phyloP scores from a whole-genome alignment of 2,888 invertebrate genomes.

The Tinea trinotella region DNA sequence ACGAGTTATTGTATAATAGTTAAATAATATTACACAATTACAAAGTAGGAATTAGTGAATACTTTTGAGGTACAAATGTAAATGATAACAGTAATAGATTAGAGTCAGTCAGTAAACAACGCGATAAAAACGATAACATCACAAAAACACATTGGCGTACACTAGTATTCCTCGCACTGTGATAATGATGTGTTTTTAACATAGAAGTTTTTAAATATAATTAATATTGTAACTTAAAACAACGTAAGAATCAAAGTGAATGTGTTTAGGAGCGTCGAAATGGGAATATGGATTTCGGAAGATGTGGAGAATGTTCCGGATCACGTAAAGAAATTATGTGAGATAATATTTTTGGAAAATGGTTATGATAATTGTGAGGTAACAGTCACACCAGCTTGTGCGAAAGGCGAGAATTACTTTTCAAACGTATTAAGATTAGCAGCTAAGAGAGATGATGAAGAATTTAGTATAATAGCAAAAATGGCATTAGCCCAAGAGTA shows the following conservation, averaged over 20 bases:
- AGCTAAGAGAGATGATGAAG: slow-evolving; percentile 22
- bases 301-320: slow-evolving; percentile 1
- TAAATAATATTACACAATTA: too few relatives aligned
- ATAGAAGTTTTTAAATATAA: not conserved
- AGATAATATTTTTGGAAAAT: slow-evolving; percentile 17
- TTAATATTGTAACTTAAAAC: not conserved
- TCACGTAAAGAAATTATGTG: slow-evolving; percentile 1
- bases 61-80: not conserved
- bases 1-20: too few relatives aligned
- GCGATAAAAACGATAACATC: not conserved
- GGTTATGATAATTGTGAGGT: slow-evolving; percentile 23
- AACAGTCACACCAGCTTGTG: slow-evolving; percentile 22
- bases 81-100: not conserved
- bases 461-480: slow-evolving; percentile 38
- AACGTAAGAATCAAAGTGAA: not conserved
- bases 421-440: slow-evolving; percentile 24
- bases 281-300: slow-evolving; percentile 14
- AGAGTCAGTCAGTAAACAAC: slow-evolving; percentile 5
- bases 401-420: slow-evolving; percentile 25
- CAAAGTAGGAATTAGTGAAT: not conserved
- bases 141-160: not conserved
- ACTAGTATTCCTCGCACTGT: not conserved
- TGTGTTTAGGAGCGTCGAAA: not conserved
- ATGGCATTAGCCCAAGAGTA: slow-evolving; percentile 30
- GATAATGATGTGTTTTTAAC: not conserved